Percentiles rank a stretch among this genome's conserved stretches.
Evolutionary conservation across 1,140 invertebrate genomes (phyloP).

Genomic region (Neodiprion lecontei): DNA sequence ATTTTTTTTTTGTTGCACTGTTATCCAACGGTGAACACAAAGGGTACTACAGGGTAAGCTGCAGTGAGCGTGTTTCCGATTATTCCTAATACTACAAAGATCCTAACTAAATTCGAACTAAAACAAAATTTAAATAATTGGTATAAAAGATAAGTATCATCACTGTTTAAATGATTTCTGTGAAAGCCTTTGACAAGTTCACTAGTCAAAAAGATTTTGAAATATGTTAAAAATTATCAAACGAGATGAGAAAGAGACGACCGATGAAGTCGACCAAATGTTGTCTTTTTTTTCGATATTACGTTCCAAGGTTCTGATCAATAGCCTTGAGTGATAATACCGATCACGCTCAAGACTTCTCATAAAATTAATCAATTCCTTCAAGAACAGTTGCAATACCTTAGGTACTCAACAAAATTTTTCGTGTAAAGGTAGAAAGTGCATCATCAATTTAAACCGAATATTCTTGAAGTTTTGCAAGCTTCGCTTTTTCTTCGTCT

Average conservation of each 20-base stretch:
- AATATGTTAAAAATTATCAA: no score
- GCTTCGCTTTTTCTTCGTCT: conserved; percentile 70
- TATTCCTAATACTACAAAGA: conserved; percentile 1
- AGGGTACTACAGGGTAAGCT: neutral
- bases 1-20: neutral
- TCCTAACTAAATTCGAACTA: neutral
- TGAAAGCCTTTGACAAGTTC: neutral
- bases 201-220: neutral
- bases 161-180: no score
- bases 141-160: neutral
- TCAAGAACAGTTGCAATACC: conserved; percentile 7
- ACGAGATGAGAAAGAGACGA: neutral
- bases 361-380: conserved; percentile 16
- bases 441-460: conserved; percentile 49
- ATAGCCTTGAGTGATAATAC: neutral
- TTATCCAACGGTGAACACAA: neutral
- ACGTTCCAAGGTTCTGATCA: neutral
- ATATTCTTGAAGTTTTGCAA: conserved; percentile 69
- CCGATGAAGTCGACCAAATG: neutral
- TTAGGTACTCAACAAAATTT: conserved; percentile 9
- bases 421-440: conserved; percentile 12
- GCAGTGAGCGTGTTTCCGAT: neutral
- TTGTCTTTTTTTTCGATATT: conserved; percentile 16
- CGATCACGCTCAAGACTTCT: neutral
- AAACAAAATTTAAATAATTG: neutral